A percentile compares a stretch with the other conserved stretches of the same genome.
Conservation (phyloP, 30 jellyfish, hydroid and myxozoan genomes). For the Cassiopea andromeda region DNA sequence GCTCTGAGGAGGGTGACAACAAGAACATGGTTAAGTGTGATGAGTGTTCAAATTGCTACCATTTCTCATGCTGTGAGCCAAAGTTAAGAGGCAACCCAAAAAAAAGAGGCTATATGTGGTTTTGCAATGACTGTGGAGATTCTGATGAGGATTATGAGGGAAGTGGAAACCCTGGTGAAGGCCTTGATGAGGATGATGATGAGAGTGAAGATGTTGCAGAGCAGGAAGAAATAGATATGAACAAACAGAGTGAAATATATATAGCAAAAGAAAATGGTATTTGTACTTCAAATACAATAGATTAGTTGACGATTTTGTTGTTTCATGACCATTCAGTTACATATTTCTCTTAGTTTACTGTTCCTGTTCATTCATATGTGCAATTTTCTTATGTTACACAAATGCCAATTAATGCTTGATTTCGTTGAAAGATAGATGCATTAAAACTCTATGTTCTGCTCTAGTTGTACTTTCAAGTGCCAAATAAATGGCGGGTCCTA, state of each 20-base stretch:
- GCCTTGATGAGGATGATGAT: conserved; percentile 15
- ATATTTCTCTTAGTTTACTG: neutral
- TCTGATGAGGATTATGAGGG: conserved; percentile 60
- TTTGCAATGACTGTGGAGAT: conserved; percentile 84
- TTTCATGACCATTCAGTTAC: neutral
- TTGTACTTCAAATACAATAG: neutral
- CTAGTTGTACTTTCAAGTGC: too few species aligned
- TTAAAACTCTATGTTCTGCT: too few species aligned
- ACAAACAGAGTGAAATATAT: neutral
- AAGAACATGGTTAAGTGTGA: conserved; percentile 85
- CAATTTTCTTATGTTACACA: too few species aligned
- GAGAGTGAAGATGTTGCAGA: neutral
- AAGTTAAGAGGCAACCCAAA: conserved; percentile 88
- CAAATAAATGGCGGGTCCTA: too few species aligned
- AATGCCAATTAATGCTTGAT: too few species aligned
- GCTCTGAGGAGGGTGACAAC: conserved; percentile 78
- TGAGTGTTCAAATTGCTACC: conserved; percentile 80
- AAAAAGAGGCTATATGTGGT: conserved; percentile 81
- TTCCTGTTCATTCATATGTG: neutral
- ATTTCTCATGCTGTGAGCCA: conserved; percentile 92
- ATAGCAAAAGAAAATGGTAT: conserved; percentile 9
- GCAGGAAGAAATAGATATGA: neutral
- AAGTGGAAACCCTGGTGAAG: conserved; percentile 25
- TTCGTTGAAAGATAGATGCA: too few species aligned
- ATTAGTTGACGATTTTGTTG: neutral